Evolutionary conservation across 1,140 invertebrate genomes (phyloP), one percentile per base, ranked within the genome.

Genomic region (Eubasilissa regina): DNA sequence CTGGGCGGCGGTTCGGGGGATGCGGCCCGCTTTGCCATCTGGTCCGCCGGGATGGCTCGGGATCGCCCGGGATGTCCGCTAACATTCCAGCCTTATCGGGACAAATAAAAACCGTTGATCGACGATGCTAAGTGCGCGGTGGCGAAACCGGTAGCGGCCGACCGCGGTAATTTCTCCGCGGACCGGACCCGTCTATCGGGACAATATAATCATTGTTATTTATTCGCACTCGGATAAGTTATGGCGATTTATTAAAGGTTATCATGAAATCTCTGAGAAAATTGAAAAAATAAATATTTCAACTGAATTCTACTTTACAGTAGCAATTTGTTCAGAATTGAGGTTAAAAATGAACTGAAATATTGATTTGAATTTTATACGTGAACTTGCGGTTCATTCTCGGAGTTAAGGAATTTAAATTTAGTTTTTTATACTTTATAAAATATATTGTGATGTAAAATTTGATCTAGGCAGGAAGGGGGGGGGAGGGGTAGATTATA

Each of bases 61-160:
- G 25, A 44, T 51, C 19, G 77, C 21, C 73, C 55, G 70, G 48
- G 62, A 80, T 70, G 56, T 70, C 73, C 13, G 72, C 48, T 44
- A 21, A 43, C 79, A 80, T 80, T 77, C 79, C 21, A 44, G 58
- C 13, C 74, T 80, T 80, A 80, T 80, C 79, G 64, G 75, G 64
- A 51, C 64, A 72, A 77, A 80, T 80, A 70, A 70, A 80, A 77
- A 80, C 35, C 64, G 4, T 56, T 77, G 79, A 77, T 77, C 72
- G 66, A 80, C 62, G 79, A 70, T 21, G 66, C 45, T 48, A 70
- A 70, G 45, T 70, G 47, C 19, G 66, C 66, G 21, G 66, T 21
- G 66, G 66, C 62, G 62, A 21, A 70, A 51, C 66, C 66, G 66
- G 66, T 70, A 70, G 66, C 66, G 45, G 47, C 66, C 45, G 47